Evolutionary conservation across 2,888 invertebrate genomes (phyloP), one percentile per base, ranked within the genome.

Genomic region (Campaea margaritaria): DNA sequence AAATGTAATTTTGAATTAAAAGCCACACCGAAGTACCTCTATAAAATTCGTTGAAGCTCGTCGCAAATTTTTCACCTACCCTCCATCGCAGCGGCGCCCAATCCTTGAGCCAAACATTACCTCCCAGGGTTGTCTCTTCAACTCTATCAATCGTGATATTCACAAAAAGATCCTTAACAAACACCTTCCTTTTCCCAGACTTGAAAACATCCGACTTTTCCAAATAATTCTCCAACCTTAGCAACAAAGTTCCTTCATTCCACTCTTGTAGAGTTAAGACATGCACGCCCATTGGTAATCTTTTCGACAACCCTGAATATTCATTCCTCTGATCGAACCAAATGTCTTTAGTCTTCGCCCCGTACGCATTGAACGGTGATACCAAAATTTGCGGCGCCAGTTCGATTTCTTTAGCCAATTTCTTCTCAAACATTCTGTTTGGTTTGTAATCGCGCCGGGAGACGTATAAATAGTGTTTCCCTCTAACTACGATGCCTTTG

Each of bases 151-250:
- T 91, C 0, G 77, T 80, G 49, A 96, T 93, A 45, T 89, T 83
- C 0, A 84, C 75, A 65, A 96, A 95, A 0, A 96, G 67, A 51
- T 93, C 83, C 89, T 93, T 82, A 0, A 96, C 68, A 70, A 93
- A 84, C 0, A 96, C 85, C 5, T 78, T 86, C 8, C 93, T 94
- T 0, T 93, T 78, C 2, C 93, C 85, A 0, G 94, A 94, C n/a
- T 91, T 86, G 0, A 77, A 74, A 56, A 68, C 60, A 34, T 97
- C 97, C 0, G 89, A 82, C 31, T 90, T 93, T 76, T 96, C 96
- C 50, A 96, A 93, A 70, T 96, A 93, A 77, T 97, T 96, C 77
- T 97, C 97, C 0, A 97, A 78, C 39, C 97, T 93, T 2, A 97
- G 69, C n/a, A 97, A 83, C 5, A 96, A 72, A 0, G 93, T 91